Evolutionary conservation across 2,888 invertebrate species (phyloP).

Genomic region (Sarcophaga rosellei): DNA sequence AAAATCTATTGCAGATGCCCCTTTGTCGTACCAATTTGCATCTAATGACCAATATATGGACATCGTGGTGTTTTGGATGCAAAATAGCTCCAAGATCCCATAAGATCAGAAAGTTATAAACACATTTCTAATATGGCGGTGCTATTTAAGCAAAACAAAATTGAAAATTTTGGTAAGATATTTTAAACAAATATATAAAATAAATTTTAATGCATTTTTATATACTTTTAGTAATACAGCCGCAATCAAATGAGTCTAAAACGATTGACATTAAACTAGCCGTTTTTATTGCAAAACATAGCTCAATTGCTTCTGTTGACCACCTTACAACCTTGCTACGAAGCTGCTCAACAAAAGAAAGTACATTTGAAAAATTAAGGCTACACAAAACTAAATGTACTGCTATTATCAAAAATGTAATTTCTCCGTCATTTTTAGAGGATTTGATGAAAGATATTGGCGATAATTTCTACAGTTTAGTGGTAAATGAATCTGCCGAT

Average conservation of each 20-base stretch:
- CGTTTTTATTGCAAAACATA: conserved; percentile 24
- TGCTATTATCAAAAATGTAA: conserved; percentile 16
- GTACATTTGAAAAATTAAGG: conserved; percentile 24
- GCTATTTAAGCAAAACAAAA: conserved; percentile 12
- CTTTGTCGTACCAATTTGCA: no score
- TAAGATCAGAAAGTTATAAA: conserved; percentile 6
- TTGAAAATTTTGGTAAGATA: neutral
- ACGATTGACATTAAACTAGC: conserved; percentile 20
- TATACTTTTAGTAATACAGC: conserved; percentile 13
- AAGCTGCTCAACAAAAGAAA: conserved; percentile 17
- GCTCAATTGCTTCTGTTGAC: conserved; percentile 12
- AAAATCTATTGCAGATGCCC: no score
- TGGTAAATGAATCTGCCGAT: conserved; percentile 19
- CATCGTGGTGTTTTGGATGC: conserved; percentile 15
- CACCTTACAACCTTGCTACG: neutral
- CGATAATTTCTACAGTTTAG: neutral
- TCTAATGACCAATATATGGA: no score
- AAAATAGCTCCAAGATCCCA: conserved; percentile 11
- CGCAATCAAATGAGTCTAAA: conserved; percentile 23
- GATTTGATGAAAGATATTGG: conserved; percentile 20
- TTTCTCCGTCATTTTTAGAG: conserved; percentile 27
- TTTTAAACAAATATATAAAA: neutral
- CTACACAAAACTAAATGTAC: conserved; percentile 27
- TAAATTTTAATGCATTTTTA: neutral
- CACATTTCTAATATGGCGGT: conserved; percentile 15